phyloP scores from a whole-genome alignment of 1,140 invertebrate species.

The Drosophila insularis region DNA sequence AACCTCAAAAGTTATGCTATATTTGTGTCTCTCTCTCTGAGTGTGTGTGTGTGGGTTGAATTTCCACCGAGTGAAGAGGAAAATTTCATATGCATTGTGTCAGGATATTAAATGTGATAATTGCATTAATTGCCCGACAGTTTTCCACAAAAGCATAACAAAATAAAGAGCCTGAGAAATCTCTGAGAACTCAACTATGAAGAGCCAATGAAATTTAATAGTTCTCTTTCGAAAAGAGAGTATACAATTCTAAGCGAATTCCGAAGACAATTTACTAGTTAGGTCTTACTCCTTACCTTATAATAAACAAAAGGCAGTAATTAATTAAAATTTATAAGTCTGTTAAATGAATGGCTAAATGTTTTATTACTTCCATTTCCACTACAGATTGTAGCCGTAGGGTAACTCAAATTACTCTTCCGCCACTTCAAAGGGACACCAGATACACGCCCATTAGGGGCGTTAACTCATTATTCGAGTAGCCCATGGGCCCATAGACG shows the following conservation, averaged over 20 bases:
- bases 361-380: conserved; percentile 43
- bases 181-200: too few relatives aligned
- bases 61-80: conserved; percentile 40
- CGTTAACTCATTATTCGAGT: conserved; percentile 42
- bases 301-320: conserved; percentile 13
- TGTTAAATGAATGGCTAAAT: conserved; percentile 25
- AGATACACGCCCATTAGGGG: background rate
- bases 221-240: background rate
- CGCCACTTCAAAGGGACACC: conserved; percentile 45
- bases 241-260: background rate
- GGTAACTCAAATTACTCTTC: conserved; percentile 19
- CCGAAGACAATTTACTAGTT: background rate
- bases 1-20: background rate
- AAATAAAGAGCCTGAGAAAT: too few relatives aligned
- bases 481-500: conserved; percentile 41
- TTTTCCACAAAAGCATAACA: conserved; percentile 45
- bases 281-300: background rate
- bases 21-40: conserved; percentile 19
- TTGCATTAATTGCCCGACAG: conserved; percentile 68
- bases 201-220: background rate
- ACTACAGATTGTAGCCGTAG: background rate
- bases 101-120: conserved; percentile 67
- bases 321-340: conserved; percentile 41
- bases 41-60: conserved; percentile 12
- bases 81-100: conserved; percentile 70